Percentiles rank a stretch among this genome's conserved stretches.
These are phyloP conservation scores for Eilema caniola DNA, from an alignment of 2,888 invertebrate genomes.

Conservation along the genomic window DNA sequence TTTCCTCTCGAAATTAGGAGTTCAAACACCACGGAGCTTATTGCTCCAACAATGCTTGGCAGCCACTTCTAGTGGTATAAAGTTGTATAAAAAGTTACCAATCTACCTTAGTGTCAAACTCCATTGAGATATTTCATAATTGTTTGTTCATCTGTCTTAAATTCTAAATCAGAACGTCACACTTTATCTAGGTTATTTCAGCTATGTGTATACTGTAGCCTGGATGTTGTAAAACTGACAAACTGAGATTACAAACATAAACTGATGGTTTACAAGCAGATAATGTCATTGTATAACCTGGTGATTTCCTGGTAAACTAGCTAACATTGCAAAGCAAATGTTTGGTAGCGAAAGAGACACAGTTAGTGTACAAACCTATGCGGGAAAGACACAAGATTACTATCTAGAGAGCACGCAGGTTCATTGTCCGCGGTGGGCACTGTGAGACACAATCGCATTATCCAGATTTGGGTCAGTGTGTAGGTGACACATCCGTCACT, in stretches of 20 bases:
- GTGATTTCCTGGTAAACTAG: conserved; percentile 27
- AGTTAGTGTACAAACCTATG: neutral
- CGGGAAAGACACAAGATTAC: conserved; percentile 29
- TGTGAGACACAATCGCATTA: conserved; percentile 32
- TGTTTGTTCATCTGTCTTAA: neutral
- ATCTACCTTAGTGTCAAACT: neutral
- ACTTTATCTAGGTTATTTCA: neutral
- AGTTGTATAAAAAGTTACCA: no score
- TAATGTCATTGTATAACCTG: conserved; percentile 21
- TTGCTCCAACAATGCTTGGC: no score
- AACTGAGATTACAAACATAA: conserved; percentile 8
- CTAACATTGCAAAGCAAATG: conserved; percentile 36
- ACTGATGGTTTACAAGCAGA: conserved; percentile 11
- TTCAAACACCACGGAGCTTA: no score
- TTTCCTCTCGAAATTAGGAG: no score
- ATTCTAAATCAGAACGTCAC: neutral
- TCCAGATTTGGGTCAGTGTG: conserved; percentile 54
- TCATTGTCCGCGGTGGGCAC: conserved; percentile 47
- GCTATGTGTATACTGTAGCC: neutral
- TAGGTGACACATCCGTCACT: conserved; percentile 51
- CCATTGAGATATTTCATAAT: neutral
- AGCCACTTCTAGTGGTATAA: no score
- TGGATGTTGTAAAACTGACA: neutral
- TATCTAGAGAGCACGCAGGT: conserved; percentile 47
- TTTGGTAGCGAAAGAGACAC: conserved; percentile 30